Percentiles rank a stretch among this genome's conserved stretches.
Conservation (phyloP, 2,888 invertebrate genomes). For the Drosophila macrospina region DNA sequence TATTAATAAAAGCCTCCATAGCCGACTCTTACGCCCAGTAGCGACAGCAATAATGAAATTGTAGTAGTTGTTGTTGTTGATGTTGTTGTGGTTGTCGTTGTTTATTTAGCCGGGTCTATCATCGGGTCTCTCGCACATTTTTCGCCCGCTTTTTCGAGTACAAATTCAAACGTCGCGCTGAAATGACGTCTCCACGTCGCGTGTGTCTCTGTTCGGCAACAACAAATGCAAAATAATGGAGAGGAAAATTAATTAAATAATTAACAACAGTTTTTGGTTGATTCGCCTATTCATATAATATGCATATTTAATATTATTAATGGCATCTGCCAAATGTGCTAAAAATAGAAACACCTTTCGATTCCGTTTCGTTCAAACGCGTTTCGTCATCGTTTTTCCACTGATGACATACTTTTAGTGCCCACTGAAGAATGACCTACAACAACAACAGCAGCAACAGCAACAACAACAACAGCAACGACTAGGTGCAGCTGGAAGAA, state of each 20-base stretch:
- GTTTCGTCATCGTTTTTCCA: conserved; percentile 60
- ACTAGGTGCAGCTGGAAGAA: conserved; percentile 29
- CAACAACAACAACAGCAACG: conserved; percentile 12
- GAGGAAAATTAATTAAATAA: conserved; percentile 68
- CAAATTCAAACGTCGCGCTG: conserved; percentile 72
- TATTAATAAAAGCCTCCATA: conserved; percentile 30
- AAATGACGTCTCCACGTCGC: conserved; percentile 60
- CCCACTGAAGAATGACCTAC: conserved; percentile 40
- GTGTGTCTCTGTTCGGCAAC: conserved; percentile 48
- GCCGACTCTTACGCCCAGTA: conserved; percentile 33
- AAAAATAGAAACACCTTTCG: conserved; percentile 41
- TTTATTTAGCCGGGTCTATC: conserved; percentile 39
- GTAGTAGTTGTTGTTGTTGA: conserved; percentile 11
- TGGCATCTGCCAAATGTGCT: conserved; percentile 49
- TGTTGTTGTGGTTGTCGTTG: conserved; percentile 21
- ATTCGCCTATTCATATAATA: conserved; percentile 9
- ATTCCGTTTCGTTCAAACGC: conserved; percentile 7
- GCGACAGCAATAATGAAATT: conserved; percentile 7
- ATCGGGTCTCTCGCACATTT: conserved; percentile 18
- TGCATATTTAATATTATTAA: conserved; percentile 34
- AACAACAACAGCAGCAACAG: conserved; percentile 24
- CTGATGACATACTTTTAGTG: conserved; percentile 70
- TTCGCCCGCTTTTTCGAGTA: conserved; percentile 54
- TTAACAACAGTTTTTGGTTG: conserved; percentile 40
- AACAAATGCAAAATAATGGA: conserved; percentile 7